Conservation (phyloP, 1,140 invertebrate genomes). For the Maconellicoccus hirsutus region DNA sequence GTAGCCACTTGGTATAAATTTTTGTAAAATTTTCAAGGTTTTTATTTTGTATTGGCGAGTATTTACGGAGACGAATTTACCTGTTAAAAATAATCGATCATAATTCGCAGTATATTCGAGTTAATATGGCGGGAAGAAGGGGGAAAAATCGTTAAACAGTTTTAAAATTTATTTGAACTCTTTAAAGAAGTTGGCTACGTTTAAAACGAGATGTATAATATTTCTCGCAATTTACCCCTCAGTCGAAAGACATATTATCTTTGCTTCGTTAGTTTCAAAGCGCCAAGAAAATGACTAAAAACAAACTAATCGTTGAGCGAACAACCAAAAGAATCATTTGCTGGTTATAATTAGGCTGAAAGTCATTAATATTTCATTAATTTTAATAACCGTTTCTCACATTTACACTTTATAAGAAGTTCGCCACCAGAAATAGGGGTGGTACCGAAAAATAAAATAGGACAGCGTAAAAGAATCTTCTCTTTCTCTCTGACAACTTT, state of each 20-base stretch:
- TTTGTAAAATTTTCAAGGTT: too few relatives aligned
- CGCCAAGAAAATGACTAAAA: neutral
- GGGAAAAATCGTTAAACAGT: too few relatives aligned
- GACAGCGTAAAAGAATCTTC: neutral
- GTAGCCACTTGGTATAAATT: too few relatives aligned
- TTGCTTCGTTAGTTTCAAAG: conserved; percentile 14
- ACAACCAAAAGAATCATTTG: conserved; percentile 14
- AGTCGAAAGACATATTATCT: conserved; percentile 15
- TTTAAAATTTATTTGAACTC: too few relatives aligned
- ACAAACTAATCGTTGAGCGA: conserved; percentile 6
- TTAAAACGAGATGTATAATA: conserved; percentile 5
- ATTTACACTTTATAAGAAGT: conserved; percentile 16
- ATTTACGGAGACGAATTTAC: too few relatives aligned
- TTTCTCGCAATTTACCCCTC: neutral
- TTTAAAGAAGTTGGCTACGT: neutral
- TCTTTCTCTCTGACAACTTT: conserved; percentile 18
- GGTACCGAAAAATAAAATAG: neutral
- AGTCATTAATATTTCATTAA: conserved; percentile 23
- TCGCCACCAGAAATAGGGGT: neutral
- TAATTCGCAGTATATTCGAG: too few relatives aligned
- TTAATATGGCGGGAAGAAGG: too few relatives aligned
- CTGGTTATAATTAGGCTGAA: conserved; percentile 17
- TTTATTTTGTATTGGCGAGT: too few relatives aligned
- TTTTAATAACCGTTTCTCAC: conserved; percentile 19
- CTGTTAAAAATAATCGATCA: too few relatives aligned